Evolutionary conservation across 1,140 invertebrate genomes (phyloP), one percentile per base, ranked within the genome.

Genomic region (Planococcus citri): DNA sequence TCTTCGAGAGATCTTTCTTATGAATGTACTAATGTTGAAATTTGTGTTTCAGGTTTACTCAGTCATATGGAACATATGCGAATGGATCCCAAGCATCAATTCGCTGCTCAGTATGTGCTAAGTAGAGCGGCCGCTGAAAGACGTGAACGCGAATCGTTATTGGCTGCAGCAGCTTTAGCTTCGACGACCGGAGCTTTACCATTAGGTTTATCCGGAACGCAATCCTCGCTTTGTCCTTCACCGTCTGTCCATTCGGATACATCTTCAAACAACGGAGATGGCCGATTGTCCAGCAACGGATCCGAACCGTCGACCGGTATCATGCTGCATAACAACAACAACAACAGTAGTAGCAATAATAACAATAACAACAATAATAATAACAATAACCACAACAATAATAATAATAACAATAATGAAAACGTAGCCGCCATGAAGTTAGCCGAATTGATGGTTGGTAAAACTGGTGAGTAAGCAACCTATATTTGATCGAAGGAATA

Each of bases 21-120:
- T n/a, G n/a, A n/a, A n/a, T n/a, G n/a, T n/a, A n/a, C n/a, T n/a
- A n/a, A n/a, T n/a, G n/a, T n/a, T n/a, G n/a, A n/a, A n/a, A n/a
- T n/a, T n/a, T n/a, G n/a, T 72, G 70, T 73, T 76, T 37, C 79
- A 95, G 93, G 92, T 77, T 82, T 95, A 25, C 82, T 95, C 69
- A 90, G 88, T 72, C 93, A 95, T 78, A 95, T 95, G 92, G 93
- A 95, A 77, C 91, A 94, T 76, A 95, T 95, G 93, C 85, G 92
- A 75, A 95, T 94, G 91, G 92, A 95, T 79, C 92, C 92, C 1
- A 95, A 95, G 79, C 92, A 95, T 83, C 92, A 95, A 78, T 95
- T 95, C 76, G 92, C 92, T 33, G 92, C 93, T 25, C 92, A 95
- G 77, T 94, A 94, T 78, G 91, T 95, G 22, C 82, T 95, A 68